Percentiles rank a stretch among this genome's conserved stretches.
phyloP scores from a whole-genome alignment of 2,888 invertebrate species.

The Trissolcus japonicus region DNA sequence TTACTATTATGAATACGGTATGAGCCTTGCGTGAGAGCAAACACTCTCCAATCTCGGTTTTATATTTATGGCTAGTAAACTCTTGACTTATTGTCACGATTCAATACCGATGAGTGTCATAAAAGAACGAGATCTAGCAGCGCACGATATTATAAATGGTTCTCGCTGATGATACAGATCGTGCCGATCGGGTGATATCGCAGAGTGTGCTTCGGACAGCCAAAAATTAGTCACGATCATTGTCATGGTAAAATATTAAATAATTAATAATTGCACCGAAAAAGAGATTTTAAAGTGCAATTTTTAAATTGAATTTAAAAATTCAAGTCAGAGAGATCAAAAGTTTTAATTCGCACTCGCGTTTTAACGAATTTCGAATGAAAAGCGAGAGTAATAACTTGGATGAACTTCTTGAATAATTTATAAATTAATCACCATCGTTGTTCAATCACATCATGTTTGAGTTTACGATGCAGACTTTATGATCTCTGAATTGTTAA shows the following conservation, averaged over 20 bases:
- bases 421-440: no score
- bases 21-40: neutral
- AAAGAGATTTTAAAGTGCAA: neutral
- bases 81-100: neutral
- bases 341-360: no score
- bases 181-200: neutral
- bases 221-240: neutral
- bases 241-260: neutral
- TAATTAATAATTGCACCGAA: neutral
- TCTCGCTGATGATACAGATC: no score
- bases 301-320: neutral
- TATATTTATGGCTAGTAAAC: neutral
- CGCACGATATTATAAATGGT: neutral
- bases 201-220: neutral
- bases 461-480: no score
- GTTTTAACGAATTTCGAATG: no score
- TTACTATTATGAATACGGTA: neutral
- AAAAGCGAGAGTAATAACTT: no score
- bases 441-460: no score
- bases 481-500: no score
- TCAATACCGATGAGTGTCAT: conserved; percentile 1
- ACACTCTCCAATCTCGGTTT: neutral
- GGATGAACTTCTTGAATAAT: no score
- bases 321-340: no score
- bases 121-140: neutral